Base-by-base conservation (phyloP, 1,140 invertebrate species). In the Odontomachus brunneus region DNA sequence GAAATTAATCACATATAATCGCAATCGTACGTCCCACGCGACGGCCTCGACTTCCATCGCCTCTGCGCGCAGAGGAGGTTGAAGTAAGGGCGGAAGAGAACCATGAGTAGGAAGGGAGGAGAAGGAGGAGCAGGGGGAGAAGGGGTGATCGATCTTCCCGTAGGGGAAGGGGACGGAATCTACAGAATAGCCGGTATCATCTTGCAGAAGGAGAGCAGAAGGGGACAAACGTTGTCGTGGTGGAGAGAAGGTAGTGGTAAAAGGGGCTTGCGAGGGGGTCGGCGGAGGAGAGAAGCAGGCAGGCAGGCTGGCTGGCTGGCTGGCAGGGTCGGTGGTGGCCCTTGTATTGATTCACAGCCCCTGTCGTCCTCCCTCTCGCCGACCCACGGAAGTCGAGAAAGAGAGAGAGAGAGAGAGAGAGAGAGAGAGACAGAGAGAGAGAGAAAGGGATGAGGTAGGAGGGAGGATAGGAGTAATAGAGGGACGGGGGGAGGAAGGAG, bases 301-400 rank as follows among this genome's bases (percentile, higher is more conserved):
- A 33, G 63, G 51, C 73, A 33, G 71, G 80, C 55, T 33, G 73
- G 59, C 82, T 44, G 72, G 83, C 29, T 24, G 86, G 83, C 69
- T 89, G 82, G 80, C 86, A 84, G 88, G 81, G 89, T 84, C 83
- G 89, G 85, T 89, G 89, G 89, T 91, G 83, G 91, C 89, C 90
- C 91, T 93, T 91, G 91, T 92, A 92, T 92, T 92, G 91, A 92
- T 92, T 92, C 91, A 92, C 91, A 90, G 88, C 86, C 90, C 86
- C 90, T 82, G 75, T 89, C 74, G 60, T 83, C 65, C 57, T 88
- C 83, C 83, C 89, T 90, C 86, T 89, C 87, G 60, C 63, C 74
- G 53, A 48, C 44, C 29, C 60, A 48, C 51, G 53, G 33, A 78
- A 66, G 51, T 60, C 82, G 62, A 49, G 65, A 44, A 51, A 69